These are phyloP conservation scores for Drosophila formosana DNA, from an alignment of 2,888 invertebrate species.

Conservation along the genomic window DNA sequence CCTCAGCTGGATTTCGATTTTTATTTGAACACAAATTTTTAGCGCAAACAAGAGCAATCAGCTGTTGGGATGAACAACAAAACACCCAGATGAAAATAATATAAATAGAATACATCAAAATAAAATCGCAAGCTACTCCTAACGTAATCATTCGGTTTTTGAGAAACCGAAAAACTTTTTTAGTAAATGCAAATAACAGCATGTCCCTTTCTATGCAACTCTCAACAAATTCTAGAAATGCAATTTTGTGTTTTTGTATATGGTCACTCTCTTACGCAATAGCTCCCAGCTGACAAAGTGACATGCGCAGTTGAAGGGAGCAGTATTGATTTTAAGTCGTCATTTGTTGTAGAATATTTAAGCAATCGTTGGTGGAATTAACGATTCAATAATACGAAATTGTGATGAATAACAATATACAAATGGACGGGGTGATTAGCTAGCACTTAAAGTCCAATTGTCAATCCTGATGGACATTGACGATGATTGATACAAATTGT, in stretches of 20 bases:
- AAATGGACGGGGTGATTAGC: slow-evolving; percentile 46
- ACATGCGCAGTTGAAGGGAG: slow-evolving; percentile 27
- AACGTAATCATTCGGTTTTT: no score
- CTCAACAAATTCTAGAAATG: no score
- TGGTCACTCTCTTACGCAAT: slow-evolving; percentile 8
- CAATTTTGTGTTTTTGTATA: not conserved
- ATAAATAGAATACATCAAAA: no score
- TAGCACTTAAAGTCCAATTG: slow-evolving; percentile 31
- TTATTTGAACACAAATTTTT: no score
- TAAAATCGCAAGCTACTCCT: no score
- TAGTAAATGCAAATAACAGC: no score
- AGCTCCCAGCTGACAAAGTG: slow-evolving; percentile 27
- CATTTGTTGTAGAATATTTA: slow-evolving; percentile 7
- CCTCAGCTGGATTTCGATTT: no score
- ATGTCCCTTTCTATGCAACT: no score
- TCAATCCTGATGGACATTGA: slow-evolving; percentile 7
- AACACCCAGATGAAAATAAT: no score
- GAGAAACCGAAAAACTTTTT: no score
- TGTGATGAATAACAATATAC: slow-evolving; percentile 1
- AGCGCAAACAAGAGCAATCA: no score
- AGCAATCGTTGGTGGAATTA: slow-evolving; percentile 13
- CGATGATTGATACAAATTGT: slow-evolving; percentile 17
- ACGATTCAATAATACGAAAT: not conserved
- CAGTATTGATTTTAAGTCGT: slow-evolving; percentile 37
- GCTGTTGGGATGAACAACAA: no score